A percentile compares a stretch with the other conserved stretches of the same genome.
These are phyloP conservation scores for Antrozous pallidus DNA, from an alignment of 2,797 vertebrate species.

Conservation along the genomic window DNA sequence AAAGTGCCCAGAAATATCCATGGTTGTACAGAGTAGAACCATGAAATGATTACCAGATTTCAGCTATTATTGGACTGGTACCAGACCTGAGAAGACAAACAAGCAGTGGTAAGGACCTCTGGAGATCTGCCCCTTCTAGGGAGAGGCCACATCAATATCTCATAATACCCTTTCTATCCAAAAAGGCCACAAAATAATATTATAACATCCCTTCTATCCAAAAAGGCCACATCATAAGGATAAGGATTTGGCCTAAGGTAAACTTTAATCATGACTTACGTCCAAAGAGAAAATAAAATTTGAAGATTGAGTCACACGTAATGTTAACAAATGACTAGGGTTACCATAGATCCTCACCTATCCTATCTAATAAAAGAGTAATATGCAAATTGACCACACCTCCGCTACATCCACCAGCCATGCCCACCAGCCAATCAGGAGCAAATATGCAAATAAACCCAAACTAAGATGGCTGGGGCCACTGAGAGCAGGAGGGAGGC, in stretches of 20 bases:
- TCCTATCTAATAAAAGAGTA: too few relatives aligned
- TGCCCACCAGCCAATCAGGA: too few relatives aligned
- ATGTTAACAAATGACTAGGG: background rate
- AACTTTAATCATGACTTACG: background rate
- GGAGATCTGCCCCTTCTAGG: background rate
- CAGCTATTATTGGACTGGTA: background rate
- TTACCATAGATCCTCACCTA: background rate
- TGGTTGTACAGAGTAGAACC: background rate
- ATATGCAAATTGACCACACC: too few relatives aligned
- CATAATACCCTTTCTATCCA: background rate
- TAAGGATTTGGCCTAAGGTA: background rate
- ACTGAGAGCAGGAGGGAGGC: too few relatives aligned
- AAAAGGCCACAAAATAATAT: background rate
- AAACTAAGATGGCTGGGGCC: too few relatives aligned
- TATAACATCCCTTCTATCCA: background rate
- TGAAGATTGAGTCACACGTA: background rate
- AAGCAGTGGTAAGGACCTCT: background rate
- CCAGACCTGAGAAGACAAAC: background rate
- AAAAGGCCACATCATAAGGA: background rate
- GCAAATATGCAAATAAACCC: too few relatives aligned
- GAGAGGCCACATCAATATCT: background rate
- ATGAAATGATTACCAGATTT: background rate
- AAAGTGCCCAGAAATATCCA: background rate
- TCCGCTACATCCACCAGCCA: too few relatives aligned
- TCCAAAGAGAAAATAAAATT: background rate